Base-by-base conservation (phyloP, 1,140 invertebrate genomes). In the Coptotermes formosanus region DNA sequence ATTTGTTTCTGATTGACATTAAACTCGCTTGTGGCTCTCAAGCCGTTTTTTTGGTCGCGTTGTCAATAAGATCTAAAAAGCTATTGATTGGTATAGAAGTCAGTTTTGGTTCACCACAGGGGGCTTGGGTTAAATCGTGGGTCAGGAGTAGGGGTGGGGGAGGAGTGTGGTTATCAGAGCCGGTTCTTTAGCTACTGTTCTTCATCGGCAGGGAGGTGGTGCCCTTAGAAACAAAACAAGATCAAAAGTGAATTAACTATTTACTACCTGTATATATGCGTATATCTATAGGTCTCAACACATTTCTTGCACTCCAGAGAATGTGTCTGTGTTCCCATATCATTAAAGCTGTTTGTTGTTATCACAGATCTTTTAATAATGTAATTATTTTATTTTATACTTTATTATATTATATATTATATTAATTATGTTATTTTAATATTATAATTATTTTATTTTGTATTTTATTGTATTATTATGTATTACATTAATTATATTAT, bases 211-310 rank as follows among this genome's bases (percentile, higher is more conserved):
- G 64, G 64, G 64, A 75, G 64, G 64, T 25, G 64, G n/a, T 75
- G 64, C 64, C 64, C 64, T 75, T 75, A 75, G 30, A 75, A 75
- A 75, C 64, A 75, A 75, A 75, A 75, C 64, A 75, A 75, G 64
- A 75, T 75, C 64, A 75, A 75, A 75, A 75, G 25, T 75, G 64
- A 75, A 75, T 75, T 75, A 75, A 75, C 64, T 30, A 75, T 75
- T 75, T 75, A 75, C 64, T 75, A 75, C 64, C n/a, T 75, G 64
- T 75, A 30, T 75, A 30, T 75, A 64, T 38, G 4, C 38, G 38
- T 38, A 30, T 30, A 30, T 75, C 64, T 75, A 75, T 75, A 75
- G 64, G 64, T 75, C 64, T 30, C n/a, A 6, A 8, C 64, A n/a
- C 2, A 30, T 75, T 75, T 75, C 64, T 75, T 30, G 64, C 2